Base-by-base conservation (phyloP, 2,113 vertebrate species). In the Mixornis gularis region DNA sequence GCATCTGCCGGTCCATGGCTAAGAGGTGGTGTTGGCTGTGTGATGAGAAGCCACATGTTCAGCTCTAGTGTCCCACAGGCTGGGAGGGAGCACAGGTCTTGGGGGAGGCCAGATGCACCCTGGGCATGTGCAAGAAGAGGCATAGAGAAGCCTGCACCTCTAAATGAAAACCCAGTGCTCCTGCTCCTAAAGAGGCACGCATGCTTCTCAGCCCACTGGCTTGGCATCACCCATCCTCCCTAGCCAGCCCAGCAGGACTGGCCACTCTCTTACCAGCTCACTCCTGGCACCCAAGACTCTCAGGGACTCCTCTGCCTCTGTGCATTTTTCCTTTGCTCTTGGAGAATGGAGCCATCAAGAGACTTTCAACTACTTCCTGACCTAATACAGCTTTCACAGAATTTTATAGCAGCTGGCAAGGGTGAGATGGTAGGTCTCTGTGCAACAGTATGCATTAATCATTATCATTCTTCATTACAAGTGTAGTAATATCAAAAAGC, bases 201-300 rank as follows among this genome's bases (percentile, higher is more conserved):
- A 0, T 34, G 19, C 9, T 56, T 66, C 52, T 38, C 48, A 49
- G 24, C 21, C 25, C 9, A 1, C 15, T 14, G 9, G 7, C 17
- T 76, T 41, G 36, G 41, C 30, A 7, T 38, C 15, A 3, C 14
- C 48, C 5, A 1, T 12, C 11, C 44, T 44, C 49, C 40, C 49
- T 20, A 25, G 16, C 36, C 46, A 49, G 44, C 20, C 56, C 34
- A 62, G 41, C 6, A 4, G 26, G 12, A 43, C 27, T 17, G 15
- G 43, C 22, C 36, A 41, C 5, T 3, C 17, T 32, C 46, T 29
- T 0, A 2, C 7, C 62, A 12, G 6, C 19, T n/a, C 0, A 0
- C 19, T 65, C 51, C 27, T 21, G 11, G 9, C 13, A 3, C 72
- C 3, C 2, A 2, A 66, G 30, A 17, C 32, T 46, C 9, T 41